Evolutionary conservation across 2,888 invertebrate species (phyloP), one percentile per base, ranked within the genome.

Genomic region (Gari tellinella): DNA sequence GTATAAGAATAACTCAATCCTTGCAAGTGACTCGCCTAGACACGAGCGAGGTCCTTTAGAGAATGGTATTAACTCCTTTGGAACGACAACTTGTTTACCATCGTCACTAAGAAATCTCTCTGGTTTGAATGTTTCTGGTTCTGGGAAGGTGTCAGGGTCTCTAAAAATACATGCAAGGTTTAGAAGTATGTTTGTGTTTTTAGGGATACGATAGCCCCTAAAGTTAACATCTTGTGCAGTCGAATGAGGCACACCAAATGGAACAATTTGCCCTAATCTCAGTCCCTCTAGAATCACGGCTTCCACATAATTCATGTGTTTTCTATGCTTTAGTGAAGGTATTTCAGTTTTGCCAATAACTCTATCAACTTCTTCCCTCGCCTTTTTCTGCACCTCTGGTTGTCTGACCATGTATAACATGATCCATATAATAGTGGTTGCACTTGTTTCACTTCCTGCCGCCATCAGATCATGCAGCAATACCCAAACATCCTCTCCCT

Each of bases 361-460:
- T 5, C 82, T 74, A 25, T 80, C 65, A 19, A 87, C 75, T 38
- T 86, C 83, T 31, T 53, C 45, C 45, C 72, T 77, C 49, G 81
- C 72, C 31, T 67, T 79, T 5, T 68, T 58, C 38, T 80, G 77
- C 1, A 83, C 94, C 14, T 96, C 94, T 41, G 95, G 95, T 88
- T 97, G 94, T 53, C 95, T 94, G 10, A 96, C 96, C 88, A 97
- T 94, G 86, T 96, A 93, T 75, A 95, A 95, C 4, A 97, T 93
- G 68, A 96, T 95, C 93, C 97, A 97, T 88, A 96, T 96, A 75
- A 97, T 95, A 0, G 96, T 96, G 15, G 97, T 95, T 15, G 95
- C 95, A 0, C 95, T 95, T 0, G 96, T 96, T 86, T 96, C 96
- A 88, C 84, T 82, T 8, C 87, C 88, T 21, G 89, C 88, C 7